A percentile compares a stretch with the other conserved stretches of the same genome.
These are phyloP conservation scores for Zeuzera pyrina DNA, from an alignment of 2,888 invertebrate species.

Conservation along the genomic window DNA sequence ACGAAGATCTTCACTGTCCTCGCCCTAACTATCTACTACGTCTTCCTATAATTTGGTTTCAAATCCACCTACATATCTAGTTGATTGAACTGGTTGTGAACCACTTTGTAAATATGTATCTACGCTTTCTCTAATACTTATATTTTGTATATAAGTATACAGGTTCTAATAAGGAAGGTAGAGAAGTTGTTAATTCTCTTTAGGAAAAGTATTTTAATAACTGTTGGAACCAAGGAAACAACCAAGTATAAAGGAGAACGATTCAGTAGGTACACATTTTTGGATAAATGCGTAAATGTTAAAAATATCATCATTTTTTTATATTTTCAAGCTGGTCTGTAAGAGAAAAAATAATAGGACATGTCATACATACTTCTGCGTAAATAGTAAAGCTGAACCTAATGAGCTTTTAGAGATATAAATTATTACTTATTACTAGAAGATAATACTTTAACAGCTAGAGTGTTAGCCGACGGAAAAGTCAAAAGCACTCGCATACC, in stretches of 20 bases:
- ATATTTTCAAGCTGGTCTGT: not conserved
- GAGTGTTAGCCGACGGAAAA: no score
- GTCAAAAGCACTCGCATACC: no score
- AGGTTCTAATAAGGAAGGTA: no score
- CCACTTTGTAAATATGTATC: not conserved
- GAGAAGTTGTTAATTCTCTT: no score
- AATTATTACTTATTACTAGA: no score
- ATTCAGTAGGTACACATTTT: not conserved
- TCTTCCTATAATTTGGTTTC: conserved; percentile 42
- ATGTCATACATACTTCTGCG: not conserved
- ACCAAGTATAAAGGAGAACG: not conserved
- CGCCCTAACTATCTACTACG: conserved; percentile 2
- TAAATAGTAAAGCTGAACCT: no score
- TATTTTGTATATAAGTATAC: no score
- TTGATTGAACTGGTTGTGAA: not conserved
- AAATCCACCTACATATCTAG: not conserved
- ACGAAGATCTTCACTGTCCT: no score
- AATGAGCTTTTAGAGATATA: no score
- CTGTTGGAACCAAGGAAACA: not conserved
- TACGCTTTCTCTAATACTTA: not conserved
- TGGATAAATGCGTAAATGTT: not conserved
- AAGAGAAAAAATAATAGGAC: not conserved
- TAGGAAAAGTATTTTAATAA: not conserved
- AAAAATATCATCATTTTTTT: no score
- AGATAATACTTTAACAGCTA: no score